Conservation (phyloP, 64 coral and sea anemone species). For the Acropora yongei region DNA sequence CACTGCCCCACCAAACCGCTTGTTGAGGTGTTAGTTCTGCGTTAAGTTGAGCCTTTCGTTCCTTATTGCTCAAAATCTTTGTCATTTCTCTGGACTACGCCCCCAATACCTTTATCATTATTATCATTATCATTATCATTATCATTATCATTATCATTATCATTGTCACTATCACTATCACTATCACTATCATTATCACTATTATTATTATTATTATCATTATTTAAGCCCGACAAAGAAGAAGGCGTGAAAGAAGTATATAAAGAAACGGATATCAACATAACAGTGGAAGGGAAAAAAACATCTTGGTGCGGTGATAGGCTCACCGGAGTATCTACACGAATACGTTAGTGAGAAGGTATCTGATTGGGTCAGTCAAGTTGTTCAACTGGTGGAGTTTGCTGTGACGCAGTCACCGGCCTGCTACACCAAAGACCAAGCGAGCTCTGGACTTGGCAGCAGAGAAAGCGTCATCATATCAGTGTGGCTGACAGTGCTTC, state of each 20-base stretch:
- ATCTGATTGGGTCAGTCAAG: background rate
- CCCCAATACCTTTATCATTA: no score
- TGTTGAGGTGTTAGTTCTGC: no score
- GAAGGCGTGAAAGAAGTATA: background rate
- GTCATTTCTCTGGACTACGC: no score
- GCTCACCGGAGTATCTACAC: background rate
- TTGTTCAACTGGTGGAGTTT: background rate
- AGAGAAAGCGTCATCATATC: background rate
- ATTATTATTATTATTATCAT: no score
- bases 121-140: no score
- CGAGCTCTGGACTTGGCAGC: background rate
- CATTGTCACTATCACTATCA: no score
- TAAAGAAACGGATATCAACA: background rate
- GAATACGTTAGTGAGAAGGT: background rate
- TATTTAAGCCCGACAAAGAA: background rate
- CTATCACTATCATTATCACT: no score
- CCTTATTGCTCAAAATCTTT: no score
- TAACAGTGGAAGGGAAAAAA: background rate
- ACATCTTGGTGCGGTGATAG: background rate
- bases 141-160: no score
- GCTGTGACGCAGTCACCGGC: background rate
- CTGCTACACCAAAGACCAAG: background rate
- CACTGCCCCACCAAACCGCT: no score
- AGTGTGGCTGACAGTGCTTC: background rate
- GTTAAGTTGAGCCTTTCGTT: no score